These are phyloP conservation scores for Mustela lutreola DNA, from an alignment of 2,113 vertebrate genomes.

Conservation along the genomic window DNA sequence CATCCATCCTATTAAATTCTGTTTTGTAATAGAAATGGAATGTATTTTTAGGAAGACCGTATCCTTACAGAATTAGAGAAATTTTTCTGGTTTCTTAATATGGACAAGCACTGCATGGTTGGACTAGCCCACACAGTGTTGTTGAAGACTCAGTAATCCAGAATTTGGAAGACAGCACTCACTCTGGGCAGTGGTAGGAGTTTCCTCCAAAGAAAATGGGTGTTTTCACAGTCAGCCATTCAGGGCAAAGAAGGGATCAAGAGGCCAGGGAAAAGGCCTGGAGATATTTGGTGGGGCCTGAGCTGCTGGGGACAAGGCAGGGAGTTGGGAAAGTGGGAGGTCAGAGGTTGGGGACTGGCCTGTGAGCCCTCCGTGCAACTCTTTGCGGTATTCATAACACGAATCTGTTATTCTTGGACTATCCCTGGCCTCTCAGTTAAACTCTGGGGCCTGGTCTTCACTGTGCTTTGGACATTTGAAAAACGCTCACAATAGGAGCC, in stretches of 20 bases:
- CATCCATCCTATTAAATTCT: conserved; percentile 61
- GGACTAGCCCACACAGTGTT: neutral
- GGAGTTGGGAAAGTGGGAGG: neutral
- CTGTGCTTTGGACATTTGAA: conserved; percentile 40
- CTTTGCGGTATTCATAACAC: neutral
- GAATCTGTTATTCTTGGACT: neutral
- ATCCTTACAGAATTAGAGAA: conserved; percentile 60
- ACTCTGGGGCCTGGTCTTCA: neutral
- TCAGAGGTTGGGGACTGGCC: too few relatives aligned
- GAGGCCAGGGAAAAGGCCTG: neutral
- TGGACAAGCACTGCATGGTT: neutral
- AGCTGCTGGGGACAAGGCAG: neutral
- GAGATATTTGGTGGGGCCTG: neutral
- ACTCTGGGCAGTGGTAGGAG: neutral
- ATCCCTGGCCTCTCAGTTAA: neutral
- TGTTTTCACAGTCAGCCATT: neutral
- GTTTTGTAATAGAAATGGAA: conserved; percentile 77
- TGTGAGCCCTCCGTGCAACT: neutral
- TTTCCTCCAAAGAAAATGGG: neutral
- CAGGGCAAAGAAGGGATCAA: neutral
- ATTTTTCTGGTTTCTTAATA: neutral
- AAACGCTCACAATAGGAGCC: neutral
- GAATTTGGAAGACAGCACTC: neutral
- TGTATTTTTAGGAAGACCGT: conserved; percentile 53
- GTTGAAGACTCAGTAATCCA: neutral